phyloP scores from a whole-genome alignment of 2,888 invertebrate genomes.

The Eupsilia transversa region DNA sequence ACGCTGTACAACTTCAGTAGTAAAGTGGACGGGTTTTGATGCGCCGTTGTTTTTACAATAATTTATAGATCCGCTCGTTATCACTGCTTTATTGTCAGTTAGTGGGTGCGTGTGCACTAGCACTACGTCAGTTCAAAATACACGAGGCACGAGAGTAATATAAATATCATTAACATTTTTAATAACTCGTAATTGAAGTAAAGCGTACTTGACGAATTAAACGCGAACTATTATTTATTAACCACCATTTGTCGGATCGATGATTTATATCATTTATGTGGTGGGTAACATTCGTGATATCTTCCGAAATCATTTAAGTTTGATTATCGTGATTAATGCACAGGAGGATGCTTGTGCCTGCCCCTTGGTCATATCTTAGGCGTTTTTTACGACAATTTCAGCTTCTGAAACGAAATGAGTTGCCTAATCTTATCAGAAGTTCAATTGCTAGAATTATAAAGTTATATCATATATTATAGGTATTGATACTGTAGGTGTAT shows the following conservation, averaged over 20 bases:
- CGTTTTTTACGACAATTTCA: not conserved
- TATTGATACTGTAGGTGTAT: not conserved
- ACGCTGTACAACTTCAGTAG: not conserved
- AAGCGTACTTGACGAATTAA: slow-evolving; percentile 19
- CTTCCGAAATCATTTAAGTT: slow-evolving; percentile 33
- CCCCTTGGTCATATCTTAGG: not conserved
- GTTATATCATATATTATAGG: not conserved
- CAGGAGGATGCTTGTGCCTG: not conserved
- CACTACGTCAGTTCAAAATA: slow-evolving; percentile 21
- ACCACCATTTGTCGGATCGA: not conserved
- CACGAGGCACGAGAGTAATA: slow-evolving; percentile 5
- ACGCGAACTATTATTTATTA: slow-evolving; percentile 10
- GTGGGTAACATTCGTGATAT: slow-evolving; percentile 8
- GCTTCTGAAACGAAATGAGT: not conserved
- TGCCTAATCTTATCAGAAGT: slow-evolving; percentile 1
- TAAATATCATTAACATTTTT: slow-evolving; percentile 35
- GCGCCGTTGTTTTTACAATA: slow-evolving; percentile 14
- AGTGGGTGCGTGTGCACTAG: not conserved
- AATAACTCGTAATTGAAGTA: slow-evolving; percentile 40
- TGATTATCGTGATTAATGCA: not conserved
- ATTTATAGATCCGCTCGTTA: slow-evolving; percentile 30
- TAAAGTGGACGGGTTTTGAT: slow-evolving; percentile 20
- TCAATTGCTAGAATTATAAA: not conserved
- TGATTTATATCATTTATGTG: not conserved
- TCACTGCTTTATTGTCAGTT: slow-evolving; percentile 6